phyloP scores from a whole-genome alignment of 2,888 invertebrate species.

The Sicus ferrugineus region DNA sequence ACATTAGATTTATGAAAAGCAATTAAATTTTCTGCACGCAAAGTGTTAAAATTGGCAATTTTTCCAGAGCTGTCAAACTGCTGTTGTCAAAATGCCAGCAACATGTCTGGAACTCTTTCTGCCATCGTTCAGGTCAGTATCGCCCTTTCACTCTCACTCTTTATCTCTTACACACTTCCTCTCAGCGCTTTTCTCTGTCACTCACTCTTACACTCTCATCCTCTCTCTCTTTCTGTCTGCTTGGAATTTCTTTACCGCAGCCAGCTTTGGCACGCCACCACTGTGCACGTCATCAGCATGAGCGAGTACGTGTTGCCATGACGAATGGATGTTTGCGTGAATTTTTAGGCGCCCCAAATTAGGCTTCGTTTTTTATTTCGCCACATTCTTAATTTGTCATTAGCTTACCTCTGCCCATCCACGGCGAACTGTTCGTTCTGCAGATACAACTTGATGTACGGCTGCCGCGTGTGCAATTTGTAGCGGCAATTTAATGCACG shows the following conservation, averaged over 20 bases:
- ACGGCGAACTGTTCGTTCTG: conserved; percentile 94
- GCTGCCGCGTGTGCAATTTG: conserved; percentile 85
- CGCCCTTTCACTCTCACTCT: no score
- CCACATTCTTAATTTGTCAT: conserved; percentile 24
- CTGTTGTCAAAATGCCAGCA: conserved; percentile 62
- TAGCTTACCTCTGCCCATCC: conserved; percentile 76
- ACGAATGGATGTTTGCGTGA: conserved; percentile 55
- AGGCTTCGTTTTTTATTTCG: neutral
- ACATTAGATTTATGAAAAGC: neutral
- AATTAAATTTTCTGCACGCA: neutral
- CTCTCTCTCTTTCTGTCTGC: neutral
- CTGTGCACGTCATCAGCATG: neutral
- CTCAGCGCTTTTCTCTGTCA: neutral
- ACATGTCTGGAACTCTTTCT: conserved; percentile 40
- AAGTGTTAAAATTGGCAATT: conserved; percentile 54
- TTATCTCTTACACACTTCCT: neutral
- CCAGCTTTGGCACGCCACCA: conserved; percentile 1
- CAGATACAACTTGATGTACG: conserved; percentile 89
- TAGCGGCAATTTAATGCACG: conserved; percentile 91
- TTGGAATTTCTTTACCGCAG: neutral
- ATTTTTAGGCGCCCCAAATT: neutral
- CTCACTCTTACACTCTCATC: neutral
- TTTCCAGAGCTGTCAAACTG: conserved; percentile 60
- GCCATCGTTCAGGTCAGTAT: neutral
- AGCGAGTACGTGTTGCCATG: conserved; percentile 43